A percentile compares a stretch with the other conserved stretches of the same genome.
These are phyloP conservation scores for Cromileptes altivelis DNA, from an alignment of 2,113 vertebrate species.

Conservation along the genomic window DNA sequence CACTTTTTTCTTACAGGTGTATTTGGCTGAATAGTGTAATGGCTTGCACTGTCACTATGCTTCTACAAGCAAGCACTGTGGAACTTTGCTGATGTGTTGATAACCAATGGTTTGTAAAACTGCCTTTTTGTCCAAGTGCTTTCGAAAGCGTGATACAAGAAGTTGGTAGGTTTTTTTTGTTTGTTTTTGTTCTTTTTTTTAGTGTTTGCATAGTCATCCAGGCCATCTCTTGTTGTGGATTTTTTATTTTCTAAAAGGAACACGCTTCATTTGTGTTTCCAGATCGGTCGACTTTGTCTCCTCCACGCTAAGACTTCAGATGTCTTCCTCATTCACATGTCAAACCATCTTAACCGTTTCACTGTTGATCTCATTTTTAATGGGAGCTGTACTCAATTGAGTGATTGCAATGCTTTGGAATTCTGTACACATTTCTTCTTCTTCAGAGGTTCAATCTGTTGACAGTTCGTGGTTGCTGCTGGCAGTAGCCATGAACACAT, in stretches of 20 bases:
- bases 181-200: neutral
- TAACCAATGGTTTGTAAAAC: constrained; percentile 75
- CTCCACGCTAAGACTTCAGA: constrained; percentile 26
- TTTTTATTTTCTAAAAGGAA: constrained; percentile 13
- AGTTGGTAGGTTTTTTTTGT: neutral
- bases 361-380: constrained; percentile 41
- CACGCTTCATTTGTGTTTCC: constrained; percentile 21
- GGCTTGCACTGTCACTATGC: constrained; percentile 79
- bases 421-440: constrained; percentile 34
- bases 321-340: constrained; percentile 55
- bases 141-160: constrained; percentile 68
- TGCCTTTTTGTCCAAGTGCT: constrained; percentile 82
- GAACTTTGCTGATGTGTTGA: constrained; percentile 72
- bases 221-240: constrained; percentile 49
- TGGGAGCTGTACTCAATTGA: constrained; percentile 25
- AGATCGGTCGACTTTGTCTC: constrained; percentile 26
- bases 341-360: constrained; percentile 33
- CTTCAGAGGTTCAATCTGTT: constrained; percentile 52
- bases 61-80: constrained; percentile 80
- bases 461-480: constrained; percentile 79
- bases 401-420: constrained; percentile 36
- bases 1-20: constrained; percentile 81
- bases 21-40: constrained; percentile 78
- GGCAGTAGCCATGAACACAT: constrained; percentile 78
- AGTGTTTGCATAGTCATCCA: constrained; percentile 47